A percentile compares a stretch with the other conserved stretches of the same genome.
Evolutionary conservation across 1,140 invertebrate genomes (phyloP).

Genomic region (Samia ricini): DNA sequence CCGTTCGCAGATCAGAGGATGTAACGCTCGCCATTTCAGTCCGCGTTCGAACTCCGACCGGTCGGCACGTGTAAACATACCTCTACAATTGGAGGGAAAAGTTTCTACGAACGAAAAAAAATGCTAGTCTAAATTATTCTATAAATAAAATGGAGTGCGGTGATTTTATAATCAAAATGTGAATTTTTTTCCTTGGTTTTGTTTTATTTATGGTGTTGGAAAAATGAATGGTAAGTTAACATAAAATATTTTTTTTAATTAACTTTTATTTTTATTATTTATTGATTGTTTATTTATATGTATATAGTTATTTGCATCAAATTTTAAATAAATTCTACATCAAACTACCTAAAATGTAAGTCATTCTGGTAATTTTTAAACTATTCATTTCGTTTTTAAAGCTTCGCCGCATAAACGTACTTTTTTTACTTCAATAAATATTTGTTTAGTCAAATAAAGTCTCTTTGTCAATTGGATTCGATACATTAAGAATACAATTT

Average conservation of each 20-base stretch:
- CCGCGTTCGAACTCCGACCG: conserved; percentile 28
- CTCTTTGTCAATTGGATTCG: too few species aligned
- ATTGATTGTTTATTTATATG: background rate
- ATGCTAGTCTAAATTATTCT: background rate
- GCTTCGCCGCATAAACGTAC: too few species aligned
- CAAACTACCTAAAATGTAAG: too few species aligned
- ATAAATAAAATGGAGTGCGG: background rate
- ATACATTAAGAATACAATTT: too few species aligned
- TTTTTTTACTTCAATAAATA: too few species aligned
- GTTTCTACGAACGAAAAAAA: conserved; percentile 30
- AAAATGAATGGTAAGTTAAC: background rate
- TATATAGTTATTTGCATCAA: too few species aligned
- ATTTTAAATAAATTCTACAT: too few species aligned
- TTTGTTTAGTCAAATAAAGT: too few species aligned
- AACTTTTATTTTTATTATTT: background rate
- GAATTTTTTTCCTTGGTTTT: background rate
- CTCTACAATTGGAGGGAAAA: conserved; percentile 45
- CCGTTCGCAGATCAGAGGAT: conserved; percentile 5
- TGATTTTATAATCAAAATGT: background rate
- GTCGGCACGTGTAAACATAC: conserved; percentile 28
- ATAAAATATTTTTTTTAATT: background rate
- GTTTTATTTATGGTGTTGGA: background rate
- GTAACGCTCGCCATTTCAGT: conserved; percentile 29
- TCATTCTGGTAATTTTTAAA: too few species aligned
- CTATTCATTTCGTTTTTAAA: too few species aligned